Evolutionary conservation across 2,888 invertebrate species (phyloP), one percentile per base, ranked within the genome.

Genomic region (Polydrusus pterygomalis): DNA sequence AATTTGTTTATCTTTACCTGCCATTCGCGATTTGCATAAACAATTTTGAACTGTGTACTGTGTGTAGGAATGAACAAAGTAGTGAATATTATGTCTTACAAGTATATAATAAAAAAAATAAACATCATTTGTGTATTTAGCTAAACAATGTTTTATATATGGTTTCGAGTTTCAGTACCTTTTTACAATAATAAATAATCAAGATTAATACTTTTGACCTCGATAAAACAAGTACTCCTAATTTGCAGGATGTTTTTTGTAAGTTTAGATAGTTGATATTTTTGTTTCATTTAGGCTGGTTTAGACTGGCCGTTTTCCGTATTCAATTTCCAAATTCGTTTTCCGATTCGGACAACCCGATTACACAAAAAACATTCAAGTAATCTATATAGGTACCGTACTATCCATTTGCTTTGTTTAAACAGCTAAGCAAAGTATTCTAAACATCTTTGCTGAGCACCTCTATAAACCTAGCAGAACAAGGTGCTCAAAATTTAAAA

Each of bases 121-220:
- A 64, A 64, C 47, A 64, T 17, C 49, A 34, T 49, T 49, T 64
- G 64, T 64, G 17, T 64, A 49, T 64, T 64, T 49, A 47, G 30
- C 34, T 17, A 47, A 49, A 64, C 64, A 64, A 64, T 34, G 49
- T 64, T 49, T 64, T 64, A 49, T 49, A 34, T 17, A 15, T 15
- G 17, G 64, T 64, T 47, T 47, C 49, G 34, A 49, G 64, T 64
- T 64, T 64, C 64, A 49, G 64, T 64, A 60, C 58, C 64, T 64
- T 64, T 64, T 64, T 49, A 20, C 47, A 49, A 43, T 63, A 63
- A 64, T 64, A 64, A 64, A 64, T 49, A 62, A 70, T 60, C 34
- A 70, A 70, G 70, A 70, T 70, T 70, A 70, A 70, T 70, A 60
- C 47, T 47, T 70, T 70, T 62, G 70, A 70, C 70, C 70, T 70